phyloP scores from a whole-genome alignment of 1,140 invertebrate genomes.

The Alviniconcha marisindica region DNA sequence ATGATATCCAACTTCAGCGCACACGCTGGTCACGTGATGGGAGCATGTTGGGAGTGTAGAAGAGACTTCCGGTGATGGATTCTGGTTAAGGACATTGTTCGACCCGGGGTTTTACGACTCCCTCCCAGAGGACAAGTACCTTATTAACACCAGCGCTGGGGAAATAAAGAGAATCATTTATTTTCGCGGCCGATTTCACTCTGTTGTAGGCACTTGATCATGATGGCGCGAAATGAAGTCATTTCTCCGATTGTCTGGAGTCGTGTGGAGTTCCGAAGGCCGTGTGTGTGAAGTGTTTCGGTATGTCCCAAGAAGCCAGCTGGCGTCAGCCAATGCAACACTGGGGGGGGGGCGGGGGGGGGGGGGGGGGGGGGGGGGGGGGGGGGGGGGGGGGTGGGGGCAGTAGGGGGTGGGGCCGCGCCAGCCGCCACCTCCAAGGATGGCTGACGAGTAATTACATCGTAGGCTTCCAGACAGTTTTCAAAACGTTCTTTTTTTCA shows the following conservation, averaged over 20 bases:
- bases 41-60: not conserved
- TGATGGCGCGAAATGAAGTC: not conserved
- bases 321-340: not conserved
- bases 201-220: constrained; percentile 17
- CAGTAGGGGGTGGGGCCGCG: no score
- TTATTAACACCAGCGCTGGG: not conserved
- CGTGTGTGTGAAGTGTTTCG: not conserved
- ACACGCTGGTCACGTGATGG: not conserved
- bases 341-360: not conserved
- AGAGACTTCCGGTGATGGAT: not conserved
- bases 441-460: no score
- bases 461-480: no score
- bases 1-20: not conserved
- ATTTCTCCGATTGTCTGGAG: not conserved
- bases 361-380: not conserved
- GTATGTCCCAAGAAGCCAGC: not conserved
- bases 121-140: not conserved
- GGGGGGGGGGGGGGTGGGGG: not conserved
- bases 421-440: no score
- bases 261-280: not conserved
- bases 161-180: not conserved
- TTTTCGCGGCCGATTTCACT: not conserved
- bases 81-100: not conserved
- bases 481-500: no score
- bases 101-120: not conserved